Percentiles rank a stretch among this genome's conserved stretches.
Evolutionary conservation across 2,888 invertebrate genomes (phyloP).

Genomic region (Baccha elongata): DNA sequence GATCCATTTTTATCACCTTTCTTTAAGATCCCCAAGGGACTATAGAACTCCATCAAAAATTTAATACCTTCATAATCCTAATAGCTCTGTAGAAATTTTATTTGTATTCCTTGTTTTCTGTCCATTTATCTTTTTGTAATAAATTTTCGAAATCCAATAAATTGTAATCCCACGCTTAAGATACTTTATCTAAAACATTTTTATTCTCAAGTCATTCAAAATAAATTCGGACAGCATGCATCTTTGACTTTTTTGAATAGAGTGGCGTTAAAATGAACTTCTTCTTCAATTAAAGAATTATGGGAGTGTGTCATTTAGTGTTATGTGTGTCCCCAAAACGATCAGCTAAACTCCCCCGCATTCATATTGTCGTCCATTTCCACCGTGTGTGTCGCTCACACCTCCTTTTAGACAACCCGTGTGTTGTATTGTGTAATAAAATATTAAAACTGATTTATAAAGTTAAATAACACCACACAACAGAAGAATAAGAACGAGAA

Average conservation of each 20-base stretch:
- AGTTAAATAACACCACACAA: conserved; percentile 35
- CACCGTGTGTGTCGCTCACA: background rate
- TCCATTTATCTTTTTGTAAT: conserved; percentile 35
- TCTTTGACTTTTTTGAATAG: background rate
- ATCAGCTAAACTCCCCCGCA: conserved; percentile 11
- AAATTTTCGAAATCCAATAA: conserved; percentile 38
- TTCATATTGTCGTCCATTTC: conserved; percentile 18
- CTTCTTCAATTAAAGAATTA: conserved; percentile 27
- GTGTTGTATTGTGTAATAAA: conserved; percentile 52
- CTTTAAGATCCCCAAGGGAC: background rate
- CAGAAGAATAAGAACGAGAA: background rate
- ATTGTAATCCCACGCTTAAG: conserved; percentile 64
- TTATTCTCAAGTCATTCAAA: conserved; percentile 30
- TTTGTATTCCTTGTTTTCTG: conserved; percentile 28
- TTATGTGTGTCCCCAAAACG: conserved; percentile 17
- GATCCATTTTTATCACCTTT: conserved; percentile 36
- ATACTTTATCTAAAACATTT: conserved; percentile 59
- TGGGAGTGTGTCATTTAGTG: conserved; percentile 53
- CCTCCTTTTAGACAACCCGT: background rate
- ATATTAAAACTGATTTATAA: conserved; percentile 47
- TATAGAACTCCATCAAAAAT: conserved; percentile 19
- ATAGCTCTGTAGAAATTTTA: conserved; percentile 34
- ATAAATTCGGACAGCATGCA: conserved; percentile 37
- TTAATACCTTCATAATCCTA: conserved; percentile 47
- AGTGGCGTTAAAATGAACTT: conserved; percentile 51